A percentile compares a stretch with the other conserved stretches of the same genome.
Evolutionary conservation across 1,140 invertebrate genomes (phyloP).

Genomic region (Drosophila littoralis): DNA sequence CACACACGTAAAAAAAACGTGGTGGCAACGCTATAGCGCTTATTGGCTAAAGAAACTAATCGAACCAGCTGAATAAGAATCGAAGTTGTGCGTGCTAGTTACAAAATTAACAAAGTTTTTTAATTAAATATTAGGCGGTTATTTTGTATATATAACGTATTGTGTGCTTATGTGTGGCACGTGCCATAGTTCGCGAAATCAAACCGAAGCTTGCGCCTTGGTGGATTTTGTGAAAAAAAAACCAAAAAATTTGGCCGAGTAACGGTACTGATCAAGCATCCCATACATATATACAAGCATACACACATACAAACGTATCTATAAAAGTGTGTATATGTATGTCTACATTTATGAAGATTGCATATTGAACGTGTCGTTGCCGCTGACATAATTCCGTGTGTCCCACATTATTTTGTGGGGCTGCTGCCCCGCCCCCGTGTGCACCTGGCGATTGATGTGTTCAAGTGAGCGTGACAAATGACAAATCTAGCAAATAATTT

Average conservation of each 20-base stretch:
- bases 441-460: constrained; percentile 79
- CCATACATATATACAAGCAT: background rate
- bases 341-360: constrained; percentile 17
- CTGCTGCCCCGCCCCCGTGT: constrained; percentile 27
- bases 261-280: constrained; percentile 8
- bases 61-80: background rate
- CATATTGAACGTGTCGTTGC: constrained; percentile 33
- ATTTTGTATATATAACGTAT: background rate
- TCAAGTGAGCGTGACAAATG: constrained; percentile 81
- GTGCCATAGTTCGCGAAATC: background rate
- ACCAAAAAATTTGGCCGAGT: constrained; percentile 12
- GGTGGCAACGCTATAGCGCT: constrained; percentile 2
- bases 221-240: background rate
- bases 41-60: background rate
- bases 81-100: background rate
- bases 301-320: background rate
- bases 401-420: constrained; percentile 55
- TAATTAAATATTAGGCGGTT: background rate
- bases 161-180: constrained; percentile 1
- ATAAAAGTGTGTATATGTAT: background rate
- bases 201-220: background rate
- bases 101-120: background rate
- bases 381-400: constrained; percentile 49
- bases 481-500: constrained; percentile 76
- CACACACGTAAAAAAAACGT: background rate